phyloP scores from a whole-genome alignment of 2,797 vertebrate genomes.

The Micrastur ruficollis region DNA sequence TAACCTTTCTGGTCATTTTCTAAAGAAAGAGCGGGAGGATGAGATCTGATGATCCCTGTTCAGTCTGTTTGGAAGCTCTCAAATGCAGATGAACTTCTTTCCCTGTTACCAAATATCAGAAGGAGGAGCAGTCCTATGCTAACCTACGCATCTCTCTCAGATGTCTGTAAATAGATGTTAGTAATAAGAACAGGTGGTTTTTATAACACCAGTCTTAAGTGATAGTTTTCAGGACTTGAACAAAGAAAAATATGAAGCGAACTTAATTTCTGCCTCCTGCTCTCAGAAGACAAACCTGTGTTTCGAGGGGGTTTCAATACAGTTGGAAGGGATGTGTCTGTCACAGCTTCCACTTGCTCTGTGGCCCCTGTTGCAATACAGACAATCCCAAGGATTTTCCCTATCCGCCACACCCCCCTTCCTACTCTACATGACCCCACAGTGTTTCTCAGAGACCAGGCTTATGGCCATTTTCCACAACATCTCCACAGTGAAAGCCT shows the following conservation, averaged over 20 bases:
- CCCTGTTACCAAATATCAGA: neutral
- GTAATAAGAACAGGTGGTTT: neutral
- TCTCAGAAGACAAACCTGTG: neutral
- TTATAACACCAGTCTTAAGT: neutral
- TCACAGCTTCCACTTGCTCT: neutral
- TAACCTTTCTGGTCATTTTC: neutral
- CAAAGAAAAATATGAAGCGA: neutral
- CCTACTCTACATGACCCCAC: neutral
- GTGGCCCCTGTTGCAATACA: neutral
- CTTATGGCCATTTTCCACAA: neutral
- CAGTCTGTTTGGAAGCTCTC: neutral
- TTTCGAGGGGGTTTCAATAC: neutral
- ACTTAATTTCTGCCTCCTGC: neutral
- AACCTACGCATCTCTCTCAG: neutral
- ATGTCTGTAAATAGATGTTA: neutral
- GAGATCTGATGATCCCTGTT: neutral
- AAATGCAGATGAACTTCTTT: neutral
- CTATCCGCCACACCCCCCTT: neutral
- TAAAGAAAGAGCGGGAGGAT: neutral
- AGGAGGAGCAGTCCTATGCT: neutral
- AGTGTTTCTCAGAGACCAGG: neutral
- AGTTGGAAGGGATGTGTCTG: accelerated
- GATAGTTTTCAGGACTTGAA: neutral
- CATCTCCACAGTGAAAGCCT: neutral
- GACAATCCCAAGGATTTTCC: neutral